Evolutionary conservation across 2,113 vertebrate species (phyloP), one percentile per base, ranked within the genome.

Genomic region (Megalops atlanticus): DNA sequence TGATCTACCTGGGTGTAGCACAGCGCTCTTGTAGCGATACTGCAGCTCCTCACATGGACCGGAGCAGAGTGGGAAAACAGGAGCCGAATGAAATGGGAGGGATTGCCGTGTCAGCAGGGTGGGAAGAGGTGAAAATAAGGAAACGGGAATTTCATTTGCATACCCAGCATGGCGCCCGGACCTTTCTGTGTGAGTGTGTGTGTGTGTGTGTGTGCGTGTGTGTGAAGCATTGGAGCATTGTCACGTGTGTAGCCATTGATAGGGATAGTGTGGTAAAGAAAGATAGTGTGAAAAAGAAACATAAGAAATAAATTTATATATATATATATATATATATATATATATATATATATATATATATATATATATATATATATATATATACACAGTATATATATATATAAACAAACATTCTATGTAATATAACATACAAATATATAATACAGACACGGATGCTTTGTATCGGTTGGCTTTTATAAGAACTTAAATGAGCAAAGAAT

Each of bases 151-250:
- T 92, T 96, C 94, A 99, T 98, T 97, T 97, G 95, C 96, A 97
- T 97, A 97, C 95, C 92, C 96, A 97, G 96, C 95, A 95, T 95
- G 96, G 93, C 94, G 89, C 89, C 92, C 91, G 89, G 95, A 95
- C 96, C 94, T 97, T 99, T 96, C 93, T 93, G 90, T 94, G 95
- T 95, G 96, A 94, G 95, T 95, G 94, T 94, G 95, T 95, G 91
- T 89, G 92, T 92, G 58, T 64, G 58, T 64, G 52, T 58, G n/a
- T 64, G 58, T 64, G 58, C 31, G 58, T 64, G 58, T 64, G 54
- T 64, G n/a, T 58, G 21, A 4, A 24, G 3, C n/a, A n/a, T 95
- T 97, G 95, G 92, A 90, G 93, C 77, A 31, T 91, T 89, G 92
- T 92, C 94, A 96, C 93, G 92, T 95, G 84, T 91, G 87, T 94